Base-by-base conservation (phyloP, 2,888 invertebrate species). In the Heterodera filipjevi region DNA sequence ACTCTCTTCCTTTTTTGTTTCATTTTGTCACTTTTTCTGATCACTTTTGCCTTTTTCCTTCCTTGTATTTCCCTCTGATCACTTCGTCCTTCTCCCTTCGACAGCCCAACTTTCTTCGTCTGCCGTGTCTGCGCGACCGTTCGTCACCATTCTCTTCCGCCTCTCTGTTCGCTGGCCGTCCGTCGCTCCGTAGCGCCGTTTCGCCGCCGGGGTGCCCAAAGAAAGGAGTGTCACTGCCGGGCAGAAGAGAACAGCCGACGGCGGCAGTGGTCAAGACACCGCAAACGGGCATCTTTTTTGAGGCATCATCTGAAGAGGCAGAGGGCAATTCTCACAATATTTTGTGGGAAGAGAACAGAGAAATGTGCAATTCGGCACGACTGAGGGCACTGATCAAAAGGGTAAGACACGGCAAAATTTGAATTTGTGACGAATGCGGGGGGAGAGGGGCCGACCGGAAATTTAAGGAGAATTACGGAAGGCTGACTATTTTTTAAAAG, bases 351-450 rank as follows among this genome's bases (percentile, higher is more conserved):
- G 83, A 82, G 44, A 82, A 80, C 76, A 68, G 64, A 30, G 87
- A 88, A 30, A 88, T 87, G 77, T 88, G 88, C 81, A 88, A 88
- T 77, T 86, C 85, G 70, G 77, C 80, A 49, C 75, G 87, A 72
- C 76, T 88, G 12, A 72, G 82, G 66, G 81, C 80, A 0, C 83
- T 88, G n/a, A 87, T 87, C 30, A 81, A 86, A 71, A 84, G 84
- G 74, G 85, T 87, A 46, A 19, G 64, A 14, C 12, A 33, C 35
- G n/a, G 14, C 16, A n/a, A 32, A 59, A 74, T 53, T 71, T 33
- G 5, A 35, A 27, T n/a, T 53, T n/a, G n/a, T n/a, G n/a, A n/a
- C n/a, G n/a, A n/a, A n/a, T n/a, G n/a, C n/a, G n/a, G n/a, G n/a
- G n/a, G n/a, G n/a, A n/a, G n/a, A n/a, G n/a, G n/a, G n/a, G n/a